Evolutionary conservation across 2,113 vertebrate species (phyloP).

Genomic region (Rhineura floridana): DNA sequence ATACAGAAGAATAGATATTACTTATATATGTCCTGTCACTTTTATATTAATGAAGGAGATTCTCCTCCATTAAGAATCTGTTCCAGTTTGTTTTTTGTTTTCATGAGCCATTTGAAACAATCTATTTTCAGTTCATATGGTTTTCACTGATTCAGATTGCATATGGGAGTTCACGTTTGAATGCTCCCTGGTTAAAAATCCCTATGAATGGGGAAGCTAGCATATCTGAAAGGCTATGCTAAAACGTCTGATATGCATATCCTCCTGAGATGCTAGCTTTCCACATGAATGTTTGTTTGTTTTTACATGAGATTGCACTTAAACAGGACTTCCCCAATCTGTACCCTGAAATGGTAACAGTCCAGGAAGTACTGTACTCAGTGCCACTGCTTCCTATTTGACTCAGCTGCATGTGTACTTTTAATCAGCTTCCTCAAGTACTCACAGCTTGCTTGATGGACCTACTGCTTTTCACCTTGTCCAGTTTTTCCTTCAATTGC

Average conservation of each 20-base stretch:
- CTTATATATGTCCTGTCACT: slow-evolving; percentile 82
- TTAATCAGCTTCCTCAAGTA: background rate
- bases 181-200: background rate
- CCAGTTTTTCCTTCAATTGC: background rate
- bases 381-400: background rate
- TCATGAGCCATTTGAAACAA: slow-evolving; percentile 88
- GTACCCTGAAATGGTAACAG: background rate
- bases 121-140: background rate
- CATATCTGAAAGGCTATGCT: background rate
- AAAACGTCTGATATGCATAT: background rate
- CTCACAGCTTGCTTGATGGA: background rate
- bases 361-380: background rate
- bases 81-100: slow-evolving; percentile 91
- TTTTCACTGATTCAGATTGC: background rate
- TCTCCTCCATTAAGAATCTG: slow-evolving; percentile 95
- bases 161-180: background rate
- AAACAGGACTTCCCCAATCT: background rate
- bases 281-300: background rate
- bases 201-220: background rate
- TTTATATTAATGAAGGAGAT: slow-evolving; percentile 87
- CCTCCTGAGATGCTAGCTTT: background rate
- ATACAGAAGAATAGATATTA: background rate
- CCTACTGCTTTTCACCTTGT: background rate
- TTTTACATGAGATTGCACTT: background rate
- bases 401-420: background rate